Conservation (phyloP, 2,113 vertebrate genomes). For the Callionymus lyra region DNA sequence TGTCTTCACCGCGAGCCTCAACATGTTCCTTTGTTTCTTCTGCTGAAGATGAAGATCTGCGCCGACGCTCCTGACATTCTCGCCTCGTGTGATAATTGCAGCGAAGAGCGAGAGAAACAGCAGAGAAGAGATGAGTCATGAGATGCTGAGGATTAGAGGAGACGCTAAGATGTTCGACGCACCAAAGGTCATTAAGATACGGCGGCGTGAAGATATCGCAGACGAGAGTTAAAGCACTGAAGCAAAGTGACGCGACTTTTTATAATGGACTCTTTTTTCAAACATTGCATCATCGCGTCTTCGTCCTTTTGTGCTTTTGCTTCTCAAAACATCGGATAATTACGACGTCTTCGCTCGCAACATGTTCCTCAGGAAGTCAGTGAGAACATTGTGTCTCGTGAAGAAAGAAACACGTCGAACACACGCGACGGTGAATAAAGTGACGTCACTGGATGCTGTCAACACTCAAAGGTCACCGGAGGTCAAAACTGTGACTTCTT, state of each 20-base stretch:
- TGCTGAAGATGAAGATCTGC: too few relatives aligned
- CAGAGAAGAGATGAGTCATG: slow-evolving; percentile 53
- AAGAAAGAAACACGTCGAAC: too few relatives aligned
- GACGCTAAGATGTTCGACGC: slow-evolving; percentile 48
- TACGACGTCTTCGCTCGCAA: too few relatives aligned
- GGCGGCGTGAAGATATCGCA: slow-evolving; percentile 40
- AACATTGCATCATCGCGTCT: slow-evolving; percentile 6
- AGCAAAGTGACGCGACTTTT: slow-evolving; percentile 18
- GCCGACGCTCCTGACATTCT: slow-evolving; percentile 52
- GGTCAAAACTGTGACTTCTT: too few relatives aligned
- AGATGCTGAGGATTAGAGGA: slow-evolving; percentile 54
- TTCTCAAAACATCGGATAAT: not conserved
- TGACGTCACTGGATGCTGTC: too few relatives aligned
- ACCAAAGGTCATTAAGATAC: slow-evolving; percentile 57
- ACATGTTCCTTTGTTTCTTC: too few relatives aligned
- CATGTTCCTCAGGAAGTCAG: too few relatives aligned
- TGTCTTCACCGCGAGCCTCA: too few relatives aligned
- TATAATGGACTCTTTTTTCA: slow-evolving; percentile 20
- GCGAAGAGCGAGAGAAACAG: slow-evolving; percentile 39
- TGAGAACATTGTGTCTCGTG: too few relatives aligned
- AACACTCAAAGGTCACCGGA: too few relatives aligned
- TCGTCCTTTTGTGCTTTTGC: slow-evolving; percentile 1
- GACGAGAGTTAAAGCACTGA: slow-evolving; percentile 43
- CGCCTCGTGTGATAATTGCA: slow-evolving; percentile 50
- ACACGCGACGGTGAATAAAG: too few relatives aligned